phyloP scores from a whole-genome alignment of 2,113 vertebrate species.

The Trematocara unimaculatum region DNA sequence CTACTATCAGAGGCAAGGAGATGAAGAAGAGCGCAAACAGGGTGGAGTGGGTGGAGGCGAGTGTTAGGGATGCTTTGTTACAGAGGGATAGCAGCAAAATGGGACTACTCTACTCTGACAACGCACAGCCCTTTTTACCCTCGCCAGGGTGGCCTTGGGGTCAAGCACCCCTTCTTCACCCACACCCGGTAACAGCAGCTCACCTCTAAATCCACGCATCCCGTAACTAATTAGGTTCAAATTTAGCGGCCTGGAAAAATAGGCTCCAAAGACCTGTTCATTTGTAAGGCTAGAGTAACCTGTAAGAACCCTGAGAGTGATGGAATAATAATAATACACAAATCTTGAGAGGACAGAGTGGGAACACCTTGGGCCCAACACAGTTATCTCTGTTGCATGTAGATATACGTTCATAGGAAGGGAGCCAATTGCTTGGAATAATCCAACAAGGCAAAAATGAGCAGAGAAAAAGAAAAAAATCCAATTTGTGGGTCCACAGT shows the following conservation, averaged over 20 bases:
- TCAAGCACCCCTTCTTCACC: neutral
- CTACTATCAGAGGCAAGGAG: neutral
- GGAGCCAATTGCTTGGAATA: neutral
- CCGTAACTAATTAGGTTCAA: neutral
- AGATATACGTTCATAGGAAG: neutral
- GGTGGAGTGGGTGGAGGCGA: neutral
- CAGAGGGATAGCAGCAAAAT: neutral
- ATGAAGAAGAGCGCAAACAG: neutral
- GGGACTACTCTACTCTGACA: fast-evolving
- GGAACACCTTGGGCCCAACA: neutral
- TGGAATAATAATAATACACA: neutral
- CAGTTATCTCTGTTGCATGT: neutral
- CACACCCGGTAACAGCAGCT: neutral
- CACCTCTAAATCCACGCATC: neutral
- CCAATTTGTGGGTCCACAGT: neutral
- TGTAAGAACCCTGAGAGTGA: neutral
- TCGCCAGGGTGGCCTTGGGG: neutral
- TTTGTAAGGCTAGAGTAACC: neutral
- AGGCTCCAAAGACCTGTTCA: neutral
- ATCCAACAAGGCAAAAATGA: neutral
- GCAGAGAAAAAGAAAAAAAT: neutral
- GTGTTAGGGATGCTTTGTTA: neutral
- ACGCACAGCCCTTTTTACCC: neutral
- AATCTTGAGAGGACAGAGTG: neutral
- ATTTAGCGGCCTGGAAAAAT: neutral